Evolutionary conservation across 2,113 vertebrate species (phyloP), one percentile per base, ranked within the genome.

Genomic region (Apodemus sylvaticus): DNA sequence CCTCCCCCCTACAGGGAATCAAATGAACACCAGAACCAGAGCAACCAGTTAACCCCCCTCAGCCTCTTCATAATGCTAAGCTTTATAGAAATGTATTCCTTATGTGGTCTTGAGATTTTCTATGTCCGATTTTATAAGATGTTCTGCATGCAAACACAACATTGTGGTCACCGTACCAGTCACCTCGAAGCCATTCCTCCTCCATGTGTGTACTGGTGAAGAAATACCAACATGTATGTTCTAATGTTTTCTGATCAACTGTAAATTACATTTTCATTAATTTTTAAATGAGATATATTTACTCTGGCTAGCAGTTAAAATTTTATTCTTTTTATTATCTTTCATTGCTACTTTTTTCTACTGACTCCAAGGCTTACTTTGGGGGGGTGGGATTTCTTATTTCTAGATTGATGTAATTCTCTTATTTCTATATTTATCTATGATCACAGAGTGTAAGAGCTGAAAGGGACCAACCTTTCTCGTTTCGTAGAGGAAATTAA

Each of bases 251-350:
- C 83, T 81, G 79, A 97, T 90, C 58, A 90, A 95, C 71, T 96
- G 79, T 96, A 97, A 95, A 97, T 95, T 91, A 89, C 88, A 66
- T 95, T 96, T 96, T 93, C 96, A 97, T 96, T 97, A 79, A 91
- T 97, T 98, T 98, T 98, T 96, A 96, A 97, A 96, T 95, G 96
- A 97, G 93, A 95, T 94, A 95, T 97, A 96, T 96, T 97, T 97
- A 96, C 96, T 97, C 96, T 90, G 94, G 91, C 87, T 97, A 97
- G 93, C 90, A 90, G 96, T 96, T 97, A 97, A 95, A 94, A 89
- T 97, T 95, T 92, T 96, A 97, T 97, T 97, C 95, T 97, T 97
- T 97, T 96, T 97, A 91, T 93, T 94, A 97, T 96, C 94, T 96
- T 96, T 97, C 97, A 90, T 95, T 97, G 94, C 95, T 96, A 96